Conservation (phyloP, 2,888 invertebrate species). For the Aspidiotus destructor region DNA sequence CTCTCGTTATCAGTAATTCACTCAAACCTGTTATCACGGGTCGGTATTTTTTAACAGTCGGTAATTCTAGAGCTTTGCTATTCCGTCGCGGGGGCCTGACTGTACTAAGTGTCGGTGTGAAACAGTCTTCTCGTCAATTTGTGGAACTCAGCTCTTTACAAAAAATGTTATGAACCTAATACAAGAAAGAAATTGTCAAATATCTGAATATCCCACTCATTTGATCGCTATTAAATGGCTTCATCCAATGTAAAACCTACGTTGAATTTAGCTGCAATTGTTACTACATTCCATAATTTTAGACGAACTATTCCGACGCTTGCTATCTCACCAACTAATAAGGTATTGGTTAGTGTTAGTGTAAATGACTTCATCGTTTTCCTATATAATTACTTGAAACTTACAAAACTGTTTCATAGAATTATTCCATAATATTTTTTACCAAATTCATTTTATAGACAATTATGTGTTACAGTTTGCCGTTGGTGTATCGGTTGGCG, state of each 20-base stretch:
- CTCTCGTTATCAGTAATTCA: too few species aligned
- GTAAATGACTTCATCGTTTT: background rate
- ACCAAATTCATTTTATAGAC: background rate
- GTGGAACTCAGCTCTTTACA: too few species aligned
- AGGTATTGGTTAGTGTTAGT: background rate
- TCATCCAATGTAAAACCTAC: conserved; percentile 6
- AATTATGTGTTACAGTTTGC: background rate
- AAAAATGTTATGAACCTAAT: too few species aligned
- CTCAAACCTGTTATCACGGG: too few species aligned
- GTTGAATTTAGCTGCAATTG: conserved; percentile 13
- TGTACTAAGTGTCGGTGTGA: too few species aligned
- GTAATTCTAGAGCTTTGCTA: too few species aligned
- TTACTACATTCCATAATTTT: conserved; percentile 21
- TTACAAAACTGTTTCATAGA: background rate
- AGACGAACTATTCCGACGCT: conserved; percentile 5
- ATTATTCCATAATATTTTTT: background rate
- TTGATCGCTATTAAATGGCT: too few species aligned
- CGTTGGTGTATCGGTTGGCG: conserved; percentile 25
- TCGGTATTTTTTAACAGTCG: too few species aligned
- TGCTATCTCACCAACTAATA: conserved; percentile 16
- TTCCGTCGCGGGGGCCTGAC: too few species aligned
- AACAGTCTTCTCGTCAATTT: too few species aligned
- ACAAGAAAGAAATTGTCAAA: too few species aligned
- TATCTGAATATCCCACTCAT: too few species aligned
- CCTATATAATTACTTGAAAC: background rate